Percentiles rank a stretch among this genome's conserved stretches.
These are phyloP conservation scores for Origma solitaria DNA, from an alignment of 2,113 vertebrate species.

Conservation along the genomic window DNA sequence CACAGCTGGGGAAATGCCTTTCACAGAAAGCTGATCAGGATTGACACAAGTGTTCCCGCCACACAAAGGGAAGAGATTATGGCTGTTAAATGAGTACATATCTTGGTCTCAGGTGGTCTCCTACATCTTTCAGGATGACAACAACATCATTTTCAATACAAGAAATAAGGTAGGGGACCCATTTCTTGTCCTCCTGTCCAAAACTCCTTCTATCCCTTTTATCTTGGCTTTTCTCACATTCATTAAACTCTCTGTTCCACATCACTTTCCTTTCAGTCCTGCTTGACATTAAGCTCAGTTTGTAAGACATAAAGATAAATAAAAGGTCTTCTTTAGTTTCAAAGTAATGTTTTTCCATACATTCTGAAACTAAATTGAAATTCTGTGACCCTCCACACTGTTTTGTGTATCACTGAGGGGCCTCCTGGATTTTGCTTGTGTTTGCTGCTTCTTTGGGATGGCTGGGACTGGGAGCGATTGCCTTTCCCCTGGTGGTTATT, in stretches of 20 bases:
- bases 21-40: not conserved
- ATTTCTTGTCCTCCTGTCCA: not conserved
- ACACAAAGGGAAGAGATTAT: not conserved
- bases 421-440: not conserved
- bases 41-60: not conserved
- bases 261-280: not conserved
- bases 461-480: not conserved
- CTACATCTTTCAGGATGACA: not conserved
- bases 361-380: not conserved
- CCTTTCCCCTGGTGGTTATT: not conserved
- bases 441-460: not conserved
- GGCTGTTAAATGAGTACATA: not conserved
- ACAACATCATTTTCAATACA: not conserved
- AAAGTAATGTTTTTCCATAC: not conserved
- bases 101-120: not conserved
- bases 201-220: not conserved
- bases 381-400: not conserved
- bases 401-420: not conserved
- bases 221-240: not conserved
- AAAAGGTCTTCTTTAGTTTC: not conserved
- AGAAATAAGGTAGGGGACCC: not conserved
- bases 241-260: not conserved
- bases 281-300: not conserved
- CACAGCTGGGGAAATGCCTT: not conserved
- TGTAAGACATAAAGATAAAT: not conserved